These are phyloP conservation scores for Habroteleia sp. DNA, from an alignment of 2,888 invertebrate genomes.

Conservation along the genomic window DNA sequence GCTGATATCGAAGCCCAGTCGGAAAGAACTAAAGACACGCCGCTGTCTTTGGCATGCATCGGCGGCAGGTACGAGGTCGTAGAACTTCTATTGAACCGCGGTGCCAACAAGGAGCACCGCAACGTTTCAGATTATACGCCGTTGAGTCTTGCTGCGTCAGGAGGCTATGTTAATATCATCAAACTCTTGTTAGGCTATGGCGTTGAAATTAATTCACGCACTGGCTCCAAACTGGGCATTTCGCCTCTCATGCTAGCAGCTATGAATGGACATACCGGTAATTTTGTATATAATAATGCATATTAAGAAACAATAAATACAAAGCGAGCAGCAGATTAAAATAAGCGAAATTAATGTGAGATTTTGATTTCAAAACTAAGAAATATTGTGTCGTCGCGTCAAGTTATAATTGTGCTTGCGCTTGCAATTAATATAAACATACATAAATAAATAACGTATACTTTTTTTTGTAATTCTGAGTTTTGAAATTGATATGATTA, in stretches of 20 bases:
- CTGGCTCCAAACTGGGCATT: slow-evolving; percentile 98
- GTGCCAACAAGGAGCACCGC: slow-evolving; percentile 98
- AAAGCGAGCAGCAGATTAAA: too few relatives aligned
- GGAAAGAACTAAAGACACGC: slow-evolving; percentile 99
- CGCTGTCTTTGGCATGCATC: slow-evolving; percentile 97
- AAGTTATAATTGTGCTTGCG: too few relatives aligned
- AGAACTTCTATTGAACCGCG: slow-evolving; percentile 92
- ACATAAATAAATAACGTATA: too few relatives aligned
- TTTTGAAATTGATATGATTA: too few relatives aligned
- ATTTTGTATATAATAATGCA: too few relatives aligned
- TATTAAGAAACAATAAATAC: too few relatives aligned
- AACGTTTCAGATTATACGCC: slow-evolving; percentile 99
- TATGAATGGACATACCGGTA: slow-evolving; percentile 96
- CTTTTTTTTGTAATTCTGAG: too few relatives aligned
- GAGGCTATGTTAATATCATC: slow-evolving; percentile 99
- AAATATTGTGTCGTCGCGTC: too few relatives aligned
- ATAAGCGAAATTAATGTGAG: too few relatives aligned
- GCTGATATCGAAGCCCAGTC: slow-evolving; percentile 99
- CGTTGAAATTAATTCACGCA: slow-evolving; percentile 99
- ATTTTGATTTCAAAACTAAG: too few relatives aligned
- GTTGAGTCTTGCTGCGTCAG: slow-evolving; percentile 98
- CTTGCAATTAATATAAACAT: too few relatives aligned
- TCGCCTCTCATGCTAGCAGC: slow-evolving; percentile 99
- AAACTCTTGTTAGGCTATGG: slow-evolving; percentile 95
- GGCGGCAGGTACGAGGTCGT: slow-evolving; percentile 98